Percentiles rank a stretch among this genome's conserved stretches.
phyloP scores from a whole-genome alignment of 2,888 invertebrate genomes.

The Drosophila prolongata region DNA sequence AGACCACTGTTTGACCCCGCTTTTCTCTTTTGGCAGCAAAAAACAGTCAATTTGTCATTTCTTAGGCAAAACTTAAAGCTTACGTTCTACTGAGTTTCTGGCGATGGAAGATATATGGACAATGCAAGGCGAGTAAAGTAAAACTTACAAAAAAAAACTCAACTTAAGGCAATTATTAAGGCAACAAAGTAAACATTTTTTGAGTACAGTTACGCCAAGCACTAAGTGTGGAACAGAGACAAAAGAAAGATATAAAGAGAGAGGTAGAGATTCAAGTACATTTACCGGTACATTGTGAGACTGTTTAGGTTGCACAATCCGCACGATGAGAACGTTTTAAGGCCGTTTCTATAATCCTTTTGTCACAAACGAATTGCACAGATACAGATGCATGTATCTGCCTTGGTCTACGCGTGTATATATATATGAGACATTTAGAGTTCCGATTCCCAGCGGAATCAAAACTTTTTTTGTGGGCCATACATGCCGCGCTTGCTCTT shows the following conservation, averaged over 20 bases:
- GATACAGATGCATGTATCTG: conserved; percentile 29
- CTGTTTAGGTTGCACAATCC: conserved; percentile 76
- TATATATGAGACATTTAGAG: conserved; percentile 18
- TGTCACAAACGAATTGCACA: conserved; percentile 50
- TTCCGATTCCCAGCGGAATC: conserved; percentile 32
- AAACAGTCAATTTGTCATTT: conserved; percentile 49
- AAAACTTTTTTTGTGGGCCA: conserved; percentile 11
- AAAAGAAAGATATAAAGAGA: conserved; percentile 23
- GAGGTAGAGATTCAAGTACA: conserved; percentile 45
- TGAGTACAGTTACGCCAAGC: conserved; percentile 24
- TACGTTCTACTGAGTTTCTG: conserved; percentile 35
- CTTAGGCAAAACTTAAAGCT: conserved; percentile 47
- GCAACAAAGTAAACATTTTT: conserved; percentile 4
- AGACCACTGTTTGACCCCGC: conserved; percentile 16
- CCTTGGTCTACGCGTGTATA: conserved; percentile 22
- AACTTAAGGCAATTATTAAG: conserved; percentile 35
- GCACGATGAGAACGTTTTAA: conserved; percentile 79
- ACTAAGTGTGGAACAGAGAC: conserved; percentile 22
- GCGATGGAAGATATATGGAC: conserved; percentile 14
- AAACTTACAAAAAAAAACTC: conserved; percentile 6
- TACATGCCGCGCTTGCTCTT: conserved; percentile 29
- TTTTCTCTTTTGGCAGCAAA: conserved; percentile 45
- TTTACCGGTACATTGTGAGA: conserved; percentile 78
- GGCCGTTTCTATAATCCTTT: conserved; percentile 65
- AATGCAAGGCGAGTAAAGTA: conserved; percentile 38